Evolutionary conservation across 1,140 invertebrate genomes (phyloP).

Genomic region (Fopius arisanus): DNA sequence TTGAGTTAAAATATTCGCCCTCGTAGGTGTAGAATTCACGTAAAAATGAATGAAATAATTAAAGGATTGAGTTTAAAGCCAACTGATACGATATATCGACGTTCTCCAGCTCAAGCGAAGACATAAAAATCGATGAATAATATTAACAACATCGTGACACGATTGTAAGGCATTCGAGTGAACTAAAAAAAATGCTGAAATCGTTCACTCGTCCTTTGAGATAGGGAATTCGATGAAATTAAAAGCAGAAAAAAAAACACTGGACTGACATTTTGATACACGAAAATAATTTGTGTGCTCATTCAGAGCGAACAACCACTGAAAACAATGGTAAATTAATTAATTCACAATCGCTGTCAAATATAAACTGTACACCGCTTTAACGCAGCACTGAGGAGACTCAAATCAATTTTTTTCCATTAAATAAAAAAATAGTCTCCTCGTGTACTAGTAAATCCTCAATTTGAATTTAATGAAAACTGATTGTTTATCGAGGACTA

Average conservation of each 20-base stretch:
- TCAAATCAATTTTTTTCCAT: background rate
- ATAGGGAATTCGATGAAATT: background rate
- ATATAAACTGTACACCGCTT: slow-evolving; percentile 8
- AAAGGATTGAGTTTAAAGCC: background rate
- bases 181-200: background rate
- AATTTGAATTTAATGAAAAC: background rate
- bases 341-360: slow-evolving; percentile 3
- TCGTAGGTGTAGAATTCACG: slow-evolving; percentile 2
- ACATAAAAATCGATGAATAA: background rate
- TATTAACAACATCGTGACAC: background rate
- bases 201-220: background rate
- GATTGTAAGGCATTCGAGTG: too few species aligned
- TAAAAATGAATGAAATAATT: background rate
- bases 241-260: slow-evolving; percentile 1
- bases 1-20: background rate
- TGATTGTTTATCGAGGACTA: background rate
- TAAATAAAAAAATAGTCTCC: slow-evolving; percentile 1
- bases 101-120: background rate
- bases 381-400: background rate
- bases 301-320: background rate
- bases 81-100: background rate
- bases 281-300: background rate
- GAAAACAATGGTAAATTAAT: slow-evolving; percentile 1
- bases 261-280: slow-evolving; percentile 11
- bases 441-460: background rate